These are phyloP conservation scores for Malurus splendens DNA, from an alignment of 2,797 vertebrate genomes.

Conservation along the genomic window DNA sequence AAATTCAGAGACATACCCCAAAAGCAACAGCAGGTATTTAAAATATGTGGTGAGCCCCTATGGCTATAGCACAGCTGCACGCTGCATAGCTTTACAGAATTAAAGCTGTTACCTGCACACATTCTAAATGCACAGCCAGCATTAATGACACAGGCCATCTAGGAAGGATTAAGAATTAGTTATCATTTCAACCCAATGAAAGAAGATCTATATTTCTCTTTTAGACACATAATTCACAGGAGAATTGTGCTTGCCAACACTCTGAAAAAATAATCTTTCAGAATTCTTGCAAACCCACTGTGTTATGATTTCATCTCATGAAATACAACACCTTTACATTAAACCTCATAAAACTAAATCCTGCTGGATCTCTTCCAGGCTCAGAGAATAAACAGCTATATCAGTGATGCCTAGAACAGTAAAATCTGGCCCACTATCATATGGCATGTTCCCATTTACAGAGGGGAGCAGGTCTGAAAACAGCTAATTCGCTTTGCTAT, in stretches of 20 bases:
- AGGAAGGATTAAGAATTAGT: constrained; percentile 72
- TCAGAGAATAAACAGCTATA: constrained; percentile 72
- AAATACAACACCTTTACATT: constrained; percentile 82
- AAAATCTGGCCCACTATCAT: constrained; percentile 60
- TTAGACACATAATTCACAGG: constrained; percentile 70
- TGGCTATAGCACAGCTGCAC: neutral
- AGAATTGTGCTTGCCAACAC: constrained; percentile 71
- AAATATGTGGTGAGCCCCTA: neutral
- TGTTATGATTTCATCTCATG: constrained; percentile 84
- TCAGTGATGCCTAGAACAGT: constrained; percentile 69
- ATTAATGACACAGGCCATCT: constrained; percentile 54
- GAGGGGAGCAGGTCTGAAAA: constrained; percentile 46
- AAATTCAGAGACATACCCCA: neutral
- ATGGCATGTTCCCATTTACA: constrained; percentile 42
- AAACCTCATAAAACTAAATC: constrained; percentile 79
- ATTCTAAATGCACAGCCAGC: constrained; percentile 33
- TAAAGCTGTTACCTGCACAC: constrained; percentile 50
- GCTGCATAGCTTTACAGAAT: neutral
- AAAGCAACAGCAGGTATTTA: neutral
- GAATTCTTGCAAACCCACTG: constrained; percentile 76
- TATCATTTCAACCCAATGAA: constrained; percentile 74
- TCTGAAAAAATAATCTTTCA: constrained; percentile 79
- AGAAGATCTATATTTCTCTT: constrained; percentile 76
- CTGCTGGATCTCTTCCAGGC: constrained; percentile 70
- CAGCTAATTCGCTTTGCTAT: constrained; percentile 56